Evolutionary conservation across 1,140 invertebrate species (phyloP), one percentile per base, ranked within the genome.

Genomic region (Drosophila funebris): DNA sequence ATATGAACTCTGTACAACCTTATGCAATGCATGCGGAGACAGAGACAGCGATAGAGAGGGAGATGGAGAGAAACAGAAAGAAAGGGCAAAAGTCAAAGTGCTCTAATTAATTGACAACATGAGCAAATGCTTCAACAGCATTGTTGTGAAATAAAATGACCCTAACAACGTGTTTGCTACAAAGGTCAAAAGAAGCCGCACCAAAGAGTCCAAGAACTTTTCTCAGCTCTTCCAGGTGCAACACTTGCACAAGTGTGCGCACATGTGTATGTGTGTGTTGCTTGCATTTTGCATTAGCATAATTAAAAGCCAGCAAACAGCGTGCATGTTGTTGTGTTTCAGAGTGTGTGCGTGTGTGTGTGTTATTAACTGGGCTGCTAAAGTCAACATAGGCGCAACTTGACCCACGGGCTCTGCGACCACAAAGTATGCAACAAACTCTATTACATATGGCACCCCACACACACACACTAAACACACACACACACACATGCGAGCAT

Each of bases 261-360:
- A 13, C 13, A 14, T n/a, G 16, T 31, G 62, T 9, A 36, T 71
- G 54, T 14, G 18, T 36, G 20, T 43, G 43, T 50, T 66, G 68
- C 66, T 72, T 74, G 57, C 58, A 69, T 68, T 68, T 76, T 71
- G 58, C 87, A 90, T 90, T 90, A 90, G 87, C 87, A 87, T 90
- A 90, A 90, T 90, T 90, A 90, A 90, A 90, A 83, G 54, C 63
- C 69, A 78, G 62, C 72, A 78, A 75, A 85, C 27, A 18, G 31
- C 44, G 31, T 68, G 24, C 39, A 7, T 24, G 29, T 22, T 6
- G 7, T n/a, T n/a, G n/a, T n/a, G n/a, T n/a, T n/a, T n/a, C n/a
- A n/a, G n/a, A n/a, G 13, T 31, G n/a, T 37, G 6, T 14, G 22
- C 18, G 9, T 44, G 16, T 39, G 41, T 22, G 52, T 60, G 46